These are phyloP conservation scores for Pentamera pediparva DNA, from an alignment of 53 echinoderm and acorn worm genomes.

Conservation along the genomic window DNA sequence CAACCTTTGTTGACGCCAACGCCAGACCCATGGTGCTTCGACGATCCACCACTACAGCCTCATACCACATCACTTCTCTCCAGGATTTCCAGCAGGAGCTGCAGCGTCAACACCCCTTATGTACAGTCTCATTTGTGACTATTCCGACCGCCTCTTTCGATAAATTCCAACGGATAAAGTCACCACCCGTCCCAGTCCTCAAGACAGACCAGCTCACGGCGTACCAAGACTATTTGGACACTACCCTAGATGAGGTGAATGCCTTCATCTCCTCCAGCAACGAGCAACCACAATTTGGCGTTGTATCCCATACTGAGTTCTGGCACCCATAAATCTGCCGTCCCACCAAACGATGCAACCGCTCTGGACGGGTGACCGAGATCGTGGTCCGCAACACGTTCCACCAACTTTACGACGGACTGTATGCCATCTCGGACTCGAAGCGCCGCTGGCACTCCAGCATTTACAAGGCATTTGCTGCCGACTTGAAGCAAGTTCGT, in stretches of 20 bases:
- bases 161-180: not conserved
- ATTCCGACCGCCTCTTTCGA: constrained; percentile 8
- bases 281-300: not conserved
- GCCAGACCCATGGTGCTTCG: not conserved
- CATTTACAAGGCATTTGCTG: not conserved
- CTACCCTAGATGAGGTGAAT: not conserved
- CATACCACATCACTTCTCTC: not conserved
- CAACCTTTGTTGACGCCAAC: not conserved
- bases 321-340: constrained; percentile 1
- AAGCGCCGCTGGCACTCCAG: not conserved
- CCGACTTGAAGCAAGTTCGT: no score
- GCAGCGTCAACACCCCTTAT: not conserved
- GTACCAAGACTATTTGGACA: not conserved
- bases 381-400: not conserved
- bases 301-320: not conserved
- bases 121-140: not conserved
- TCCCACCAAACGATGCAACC: not conserved
- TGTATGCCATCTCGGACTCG: not conserved
- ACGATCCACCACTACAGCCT: not conserved
- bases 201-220: not conserved
- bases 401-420: not conserved
- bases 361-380: not conserved
- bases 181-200: not conserved
- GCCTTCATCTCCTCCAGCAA: not conserved
- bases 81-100: not conserved